A percentile compares a stretch with the other conserved stretches of the same genome.
These are phyloP conservation scores for Toxonevra muliebris DNA, from an alignment of 2,888 invertebrate genomes.

Conservation along the genomic window DNA sequence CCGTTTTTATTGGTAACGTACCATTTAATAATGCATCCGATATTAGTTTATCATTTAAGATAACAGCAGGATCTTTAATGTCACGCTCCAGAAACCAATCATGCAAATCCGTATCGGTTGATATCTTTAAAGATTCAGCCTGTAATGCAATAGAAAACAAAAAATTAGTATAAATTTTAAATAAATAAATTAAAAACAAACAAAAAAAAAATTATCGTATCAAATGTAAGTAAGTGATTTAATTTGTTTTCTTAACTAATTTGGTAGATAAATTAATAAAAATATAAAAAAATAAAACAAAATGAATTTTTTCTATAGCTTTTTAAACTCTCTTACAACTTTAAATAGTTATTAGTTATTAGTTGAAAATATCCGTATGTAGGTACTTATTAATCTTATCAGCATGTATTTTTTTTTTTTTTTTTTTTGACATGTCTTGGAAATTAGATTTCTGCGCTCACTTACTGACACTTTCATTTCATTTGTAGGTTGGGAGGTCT, in stretches of 20 bases:
- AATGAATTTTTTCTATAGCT: background rate
- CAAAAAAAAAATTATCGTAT: background rate
- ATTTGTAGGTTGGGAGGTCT: no score
- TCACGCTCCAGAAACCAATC: constrained; percentile 78
- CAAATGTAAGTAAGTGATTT: background rate
- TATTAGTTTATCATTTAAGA: constrained; percentile 83
- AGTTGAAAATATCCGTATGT: no score
- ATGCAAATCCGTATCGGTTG: constrained; percentile 73
- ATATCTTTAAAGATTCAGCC: constrained; percentile 72
- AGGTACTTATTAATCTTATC: constrained; percentile 25
- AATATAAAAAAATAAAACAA: constrained; percentile 7
- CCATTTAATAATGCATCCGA: constrained; percentile 76
- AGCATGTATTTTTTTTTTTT: constrained; percentile 8
- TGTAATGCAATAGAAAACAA: constrained; percentile 60
- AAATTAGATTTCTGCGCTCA: constrained; percentile 41
- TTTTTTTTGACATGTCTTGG: constrained; percentile 25
- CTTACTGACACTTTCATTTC: no score
- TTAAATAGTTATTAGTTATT: no score
- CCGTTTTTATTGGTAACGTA: constrained; percentile 84
- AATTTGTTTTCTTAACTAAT: background rate
- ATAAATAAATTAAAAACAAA: background rate
- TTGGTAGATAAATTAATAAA: background rate
- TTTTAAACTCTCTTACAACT: no score
- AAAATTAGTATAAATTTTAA: background rate
- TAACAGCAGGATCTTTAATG: constrained; percentile 71